These are phyloP conservation scores for Dromaius novaehollandiae DNA, from an alignment of 2,113 vertebrate species.

Conservation along the genomic window DNA sequence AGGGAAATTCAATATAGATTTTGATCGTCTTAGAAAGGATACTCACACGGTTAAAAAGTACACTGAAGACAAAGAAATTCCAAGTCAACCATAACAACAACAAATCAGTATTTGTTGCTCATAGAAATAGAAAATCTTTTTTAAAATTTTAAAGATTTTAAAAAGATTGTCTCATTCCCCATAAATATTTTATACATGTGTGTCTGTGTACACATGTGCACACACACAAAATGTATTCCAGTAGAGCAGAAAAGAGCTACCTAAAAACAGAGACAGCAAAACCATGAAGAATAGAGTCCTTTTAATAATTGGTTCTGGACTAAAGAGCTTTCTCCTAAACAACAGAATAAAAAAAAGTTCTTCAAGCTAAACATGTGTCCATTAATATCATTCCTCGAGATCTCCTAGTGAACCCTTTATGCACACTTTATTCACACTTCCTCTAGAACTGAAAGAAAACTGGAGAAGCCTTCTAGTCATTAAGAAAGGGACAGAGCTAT, in stretches of 20 bases:
- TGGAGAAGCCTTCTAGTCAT: neutral
- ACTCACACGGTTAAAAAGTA: neutral
- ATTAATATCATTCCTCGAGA: neutral
- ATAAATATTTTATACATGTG: neutral
- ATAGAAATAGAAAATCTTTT: conserved; percentile 20
- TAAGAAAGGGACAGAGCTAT: neutral
- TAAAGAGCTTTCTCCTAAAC: neutral
- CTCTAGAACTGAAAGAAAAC: neutral
- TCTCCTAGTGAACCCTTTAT: neutral
- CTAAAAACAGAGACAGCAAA: neutral
- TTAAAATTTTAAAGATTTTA: neutral
- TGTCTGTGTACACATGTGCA: too few species aligned
- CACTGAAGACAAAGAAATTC: neutral
- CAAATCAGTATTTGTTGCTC: conserved; percentile 14
- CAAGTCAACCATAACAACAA: conserved; percentile 9
- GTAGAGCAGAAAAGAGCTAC: neutral
- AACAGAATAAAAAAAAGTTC: neutral
- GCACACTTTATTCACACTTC: neutral
- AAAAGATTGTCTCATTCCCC: neutral
- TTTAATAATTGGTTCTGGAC: neutral
- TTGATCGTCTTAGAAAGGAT: neutral
- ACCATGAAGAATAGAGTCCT: neutral
- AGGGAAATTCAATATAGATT: neutral
- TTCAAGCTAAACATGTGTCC: neutral
- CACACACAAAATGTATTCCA: neutral